Percentiles rank a stretch among this genome's conserved stretches.
Conservation (phyloP, 2,888 invertebrate species). For the Drosophila yooni region DNA sequence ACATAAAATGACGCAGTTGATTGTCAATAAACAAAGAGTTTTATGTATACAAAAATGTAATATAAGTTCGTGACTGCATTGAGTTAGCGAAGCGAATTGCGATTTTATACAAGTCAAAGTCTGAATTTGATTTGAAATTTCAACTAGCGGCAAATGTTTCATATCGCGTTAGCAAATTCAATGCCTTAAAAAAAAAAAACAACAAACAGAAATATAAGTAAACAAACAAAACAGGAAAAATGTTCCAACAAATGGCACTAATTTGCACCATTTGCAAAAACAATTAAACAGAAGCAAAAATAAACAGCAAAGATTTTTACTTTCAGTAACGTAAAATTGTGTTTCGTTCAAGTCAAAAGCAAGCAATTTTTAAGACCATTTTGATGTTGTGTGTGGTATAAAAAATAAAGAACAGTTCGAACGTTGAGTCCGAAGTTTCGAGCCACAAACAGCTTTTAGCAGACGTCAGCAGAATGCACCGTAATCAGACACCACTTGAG, state of each 20-base stretch:
- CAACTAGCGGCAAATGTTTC: constrained; percentile 24
- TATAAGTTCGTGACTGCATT: constrained; percentile 1
- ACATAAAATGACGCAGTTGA: constrained; percentile 57
- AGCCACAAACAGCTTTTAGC: constrained; percentile 12
- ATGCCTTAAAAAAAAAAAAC: background rate
- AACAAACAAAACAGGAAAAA: constrained; percentile 26
- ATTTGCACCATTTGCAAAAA: constrained; percentile 1
- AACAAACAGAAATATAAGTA: constrained; percentile 10
- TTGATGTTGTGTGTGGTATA: background rate
- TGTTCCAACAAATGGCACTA: constrained; percentile 15
- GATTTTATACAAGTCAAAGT: constrained; percentile 43
- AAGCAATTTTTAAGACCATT: background rate
- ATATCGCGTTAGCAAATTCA: constrained; percentile 6
- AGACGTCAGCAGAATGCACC: constrained; percentile 24
- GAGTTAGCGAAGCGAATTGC: background rate
- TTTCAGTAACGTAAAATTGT: background rate
- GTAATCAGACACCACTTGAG: constrained; percentile 16
- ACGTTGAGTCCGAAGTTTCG: constrained; percentile 31
- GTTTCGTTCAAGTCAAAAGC: background rate
- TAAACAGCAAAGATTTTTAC: background rate
- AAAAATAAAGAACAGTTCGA: background rate
- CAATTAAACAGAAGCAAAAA: constrained; percentile 2
- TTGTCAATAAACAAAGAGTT: constrained; percentile 55
- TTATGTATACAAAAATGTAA: background rate
- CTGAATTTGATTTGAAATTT: constrained; percentile 11